A percentile compares a stretch with the other conserved stretches of the same genome.
Evolutionary conservation across 2,113 vertebrate genomes (phyloP).

Genomic region (Guaruba guarouba): DNA sequence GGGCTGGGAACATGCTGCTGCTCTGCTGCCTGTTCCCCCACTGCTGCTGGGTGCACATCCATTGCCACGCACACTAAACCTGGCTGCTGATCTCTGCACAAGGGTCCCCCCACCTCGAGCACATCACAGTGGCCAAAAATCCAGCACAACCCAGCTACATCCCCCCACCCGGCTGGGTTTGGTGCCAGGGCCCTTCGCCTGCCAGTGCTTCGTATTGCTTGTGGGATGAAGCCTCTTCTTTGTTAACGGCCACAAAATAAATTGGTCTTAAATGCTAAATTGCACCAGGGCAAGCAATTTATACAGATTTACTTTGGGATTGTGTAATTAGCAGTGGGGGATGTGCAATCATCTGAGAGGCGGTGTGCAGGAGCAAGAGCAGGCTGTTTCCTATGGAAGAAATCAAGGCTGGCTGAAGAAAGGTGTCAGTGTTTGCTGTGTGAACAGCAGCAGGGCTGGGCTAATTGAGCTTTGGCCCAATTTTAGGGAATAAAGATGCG

Average conservation of each 20-base stretch:
- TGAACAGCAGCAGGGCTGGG: background rate
- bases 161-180: background rate
- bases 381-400: background rate
- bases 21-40: background rate
- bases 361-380: background rate
- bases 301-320: background rate
- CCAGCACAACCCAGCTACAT: fast-evolving
- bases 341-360: background rate
- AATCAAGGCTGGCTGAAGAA: background rate
- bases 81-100: fast-evolving
- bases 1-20: background rate
- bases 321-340: background rate
- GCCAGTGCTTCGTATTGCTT: background rate
- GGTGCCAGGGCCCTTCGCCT: background rate
- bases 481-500: background rate
- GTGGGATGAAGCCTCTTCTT: background rate
- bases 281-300: background rate
- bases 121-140: fast-evolving
- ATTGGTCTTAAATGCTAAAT: slow-evolving; percentile 6
- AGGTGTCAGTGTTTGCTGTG: background rate
- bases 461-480: background rate
- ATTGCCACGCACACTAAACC: fast-evolving
- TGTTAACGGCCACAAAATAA: slow-evolving; percentile 10
- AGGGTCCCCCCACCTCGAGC: background rate
- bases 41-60: fast-evolving